Conservation (phyloP, 2,797 vertebrate species). For the Centropyge bicolor region DNA sequence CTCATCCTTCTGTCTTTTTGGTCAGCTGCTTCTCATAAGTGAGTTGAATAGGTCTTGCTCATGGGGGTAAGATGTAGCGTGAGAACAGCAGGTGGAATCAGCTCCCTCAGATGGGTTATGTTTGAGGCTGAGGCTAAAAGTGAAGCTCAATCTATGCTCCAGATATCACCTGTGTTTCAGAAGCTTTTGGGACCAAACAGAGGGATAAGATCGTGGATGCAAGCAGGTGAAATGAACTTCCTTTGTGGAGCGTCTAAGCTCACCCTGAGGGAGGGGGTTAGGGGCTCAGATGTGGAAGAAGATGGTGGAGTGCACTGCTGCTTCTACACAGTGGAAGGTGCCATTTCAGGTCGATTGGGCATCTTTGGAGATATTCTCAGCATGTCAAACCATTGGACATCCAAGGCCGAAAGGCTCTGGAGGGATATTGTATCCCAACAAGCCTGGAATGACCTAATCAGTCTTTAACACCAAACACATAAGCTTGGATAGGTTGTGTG, state of each 20-base stretch:
- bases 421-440: no score
- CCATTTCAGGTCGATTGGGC: background rate
- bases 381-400: background rate
- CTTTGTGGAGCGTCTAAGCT: background rate
- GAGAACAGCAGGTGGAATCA: slow-evolving; percentile 10
- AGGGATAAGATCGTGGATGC: background rate
- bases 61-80: background rate
- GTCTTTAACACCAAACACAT: background rate
- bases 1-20: background rate
- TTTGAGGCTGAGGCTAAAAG: background rate
- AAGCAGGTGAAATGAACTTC: background rate
- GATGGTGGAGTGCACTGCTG: background rate
- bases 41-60: background rate
- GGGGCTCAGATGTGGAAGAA: background rate
- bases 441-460: background rate
- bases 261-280: background rate
- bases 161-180: slow-evolving; percentile 8
- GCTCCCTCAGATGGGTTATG: background rate
- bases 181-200: background rate
- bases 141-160: background rate
- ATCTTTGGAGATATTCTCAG: background rate
- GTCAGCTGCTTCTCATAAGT: background rate
- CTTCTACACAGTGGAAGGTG: background rate
- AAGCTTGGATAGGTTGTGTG: background rate
- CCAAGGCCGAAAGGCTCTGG: no score